These are phyloP conservation scores for Brachyptera putata DNA, from an alignment of 2,888 invertebrate species.

Conservation along the genomic window DNA sequence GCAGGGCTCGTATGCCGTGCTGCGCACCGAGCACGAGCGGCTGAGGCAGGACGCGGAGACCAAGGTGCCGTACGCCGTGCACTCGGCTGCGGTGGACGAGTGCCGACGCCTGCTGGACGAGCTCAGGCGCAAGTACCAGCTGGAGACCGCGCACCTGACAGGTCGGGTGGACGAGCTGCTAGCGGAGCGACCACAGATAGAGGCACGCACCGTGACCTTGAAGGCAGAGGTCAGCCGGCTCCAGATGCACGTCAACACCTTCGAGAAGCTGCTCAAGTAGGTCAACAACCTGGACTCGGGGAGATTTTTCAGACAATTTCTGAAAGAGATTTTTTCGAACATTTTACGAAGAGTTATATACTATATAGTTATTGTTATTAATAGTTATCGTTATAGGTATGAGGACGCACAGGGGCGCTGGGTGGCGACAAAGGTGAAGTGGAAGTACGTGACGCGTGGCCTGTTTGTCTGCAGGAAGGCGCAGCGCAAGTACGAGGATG, in stretches of 20 bases:
- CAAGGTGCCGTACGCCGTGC: slow-evolving; percentile 60
- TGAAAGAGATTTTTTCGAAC: too few species aligned
- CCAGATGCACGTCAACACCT: slow-evolving; percentile 50
- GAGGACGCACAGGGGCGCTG: slow-evolving; percentile 47
- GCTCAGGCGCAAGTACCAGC: slow-evolving; percentile 65
- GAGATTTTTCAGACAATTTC: too few species aligned
- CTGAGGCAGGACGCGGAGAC: slow-evolving; percentile 51
- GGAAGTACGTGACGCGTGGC: slow-evolving; percentile 47
- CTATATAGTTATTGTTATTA: slow-evolving; percentile 37
- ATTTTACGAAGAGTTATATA: too few species aligned
- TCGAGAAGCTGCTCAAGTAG: slow-evolving; percentile 56
- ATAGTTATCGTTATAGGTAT: slow-evolving; percentile 47
- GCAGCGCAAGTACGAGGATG: slow-evolving; percentile 46
- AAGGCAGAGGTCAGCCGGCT: slow-evolving; percentile 49
- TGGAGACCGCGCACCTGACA: slow-evolving; percentile 59
- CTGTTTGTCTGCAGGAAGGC: slow-evolving; percentile 42
- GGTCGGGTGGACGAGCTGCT: slow-evolving; percentile 51
- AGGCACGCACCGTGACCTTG: slow-evolving; percentile 48
- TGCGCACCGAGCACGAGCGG: slow-evolving; percentile 51
- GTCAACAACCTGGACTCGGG: too few species aligned
- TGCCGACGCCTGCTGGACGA: slow-evolving; percentile 73
- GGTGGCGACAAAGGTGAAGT: slow-evolving; percentile 48
- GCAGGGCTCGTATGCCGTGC: slow-evolving; percentile 55
- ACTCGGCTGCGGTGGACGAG: slow-evolving; percentile 64
- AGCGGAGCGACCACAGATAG: slow-evolving; percentile 46